phyloP scores from a whole-genome alignment of 2,797 vertebrate species.

The Oryzias dopingdopingensis region DNA sequence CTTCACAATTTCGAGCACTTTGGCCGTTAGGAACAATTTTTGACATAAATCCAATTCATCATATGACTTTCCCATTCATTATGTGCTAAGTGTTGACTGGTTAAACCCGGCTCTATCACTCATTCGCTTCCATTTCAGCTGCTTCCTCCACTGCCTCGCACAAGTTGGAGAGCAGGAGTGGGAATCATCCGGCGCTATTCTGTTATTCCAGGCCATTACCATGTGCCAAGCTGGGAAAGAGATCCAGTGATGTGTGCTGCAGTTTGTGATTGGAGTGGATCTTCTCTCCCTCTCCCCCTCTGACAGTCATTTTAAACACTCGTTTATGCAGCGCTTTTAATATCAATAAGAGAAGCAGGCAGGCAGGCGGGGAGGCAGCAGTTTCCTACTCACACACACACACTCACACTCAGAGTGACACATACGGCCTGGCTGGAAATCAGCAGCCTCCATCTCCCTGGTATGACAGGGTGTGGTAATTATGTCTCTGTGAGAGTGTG shows the following conservation, averaged over 20 bases:
- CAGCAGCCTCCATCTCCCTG: conserved; percentile 75
- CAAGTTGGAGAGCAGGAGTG: conserved; percentile 56
- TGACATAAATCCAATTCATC: conserved; percentile 67
- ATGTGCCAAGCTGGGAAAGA: conserved; percentile 68
- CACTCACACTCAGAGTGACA: conserved; percentile 56
- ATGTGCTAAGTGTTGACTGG: conserved; percentile 73
- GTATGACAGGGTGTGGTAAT: conserved; percentile 83
- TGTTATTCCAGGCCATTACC: conserved; percentile 77
- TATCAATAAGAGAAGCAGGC: conserved; percentile 78
- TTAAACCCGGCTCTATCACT: conserved; percentile 67
- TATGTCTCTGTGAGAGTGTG: conserved; percentile 81
- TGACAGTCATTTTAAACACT: conserved; percentile 78
- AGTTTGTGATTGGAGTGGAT: conserved; percentile 75
- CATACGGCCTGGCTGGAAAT: conserved; percentile 74
- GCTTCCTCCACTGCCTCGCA: conserved; percentile 37
- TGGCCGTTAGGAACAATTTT: conserved; percentile 55
- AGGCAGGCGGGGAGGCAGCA: conserved; percentile 73
- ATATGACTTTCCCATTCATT: conserved; percentile 69
- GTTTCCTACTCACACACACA: conserved; percentile 63
- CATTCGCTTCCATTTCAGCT: conserved; percentile 35
- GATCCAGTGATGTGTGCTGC: conserved; percentile 74
- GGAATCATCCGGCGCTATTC: conserved; percentile 65
- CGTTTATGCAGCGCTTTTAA: conserved; percentile 79
- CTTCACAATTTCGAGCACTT: conserved; percentile 54
- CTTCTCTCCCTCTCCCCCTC: conserved; percentile 64